Evolutionary conservation across 2,113 vertebrate species (phyloP).

Genomic region (Pseudopodoces humilis): DNA sequence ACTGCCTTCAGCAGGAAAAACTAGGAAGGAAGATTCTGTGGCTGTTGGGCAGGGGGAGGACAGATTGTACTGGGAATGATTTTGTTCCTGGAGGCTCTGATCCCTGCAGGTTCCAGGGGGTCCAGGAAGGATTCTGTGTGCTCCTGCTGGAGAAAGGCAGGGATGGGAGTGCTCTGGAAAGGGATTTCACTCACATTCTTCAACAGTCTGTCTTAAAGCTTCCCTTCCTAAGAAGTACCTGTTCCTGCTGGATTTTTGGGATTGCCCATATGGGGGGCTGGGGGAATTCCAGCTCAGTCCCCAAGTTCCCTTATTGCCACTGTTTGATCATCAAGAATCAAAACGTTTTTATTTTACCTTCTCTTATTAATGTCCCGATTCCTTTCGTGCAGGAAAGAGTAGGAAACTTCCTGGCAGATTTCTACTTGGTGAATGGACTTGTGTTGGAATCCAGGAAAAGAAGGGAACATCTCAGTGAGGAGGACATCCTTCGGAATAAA

Average conservation of each 20-base stretch:
- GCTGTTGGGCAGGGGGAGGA: neutral
- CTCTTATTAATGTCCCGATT: neutral
- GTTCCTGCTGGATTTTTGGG: neutral
- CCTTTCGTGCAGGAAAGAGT: conserved; percentile 87
- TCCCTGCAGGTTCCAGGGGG: neutral
- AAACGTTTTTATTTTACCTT: neutral
- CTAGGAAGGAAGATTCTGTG: rapidly evolving
- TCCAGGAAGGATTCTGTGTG: neutral
- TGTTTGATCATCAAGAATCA: neutral
- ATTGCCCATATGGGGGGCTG: rapidly evolving
- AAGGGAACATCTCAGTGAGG: conserved; percentile 95
- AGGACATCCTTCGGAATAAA: conserved; percentile 98
- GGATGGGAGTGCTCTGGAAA: neutral
- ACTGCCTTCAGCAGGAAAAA: neutral
- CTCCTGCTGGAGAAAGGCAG: neutral
- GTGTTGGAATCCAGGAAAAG: conserved; percentile 96
- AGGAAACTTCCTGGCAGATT: conserved; percentile 96
- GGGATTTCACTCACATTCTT: neutral
- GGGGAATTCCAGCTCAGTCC: neutral
- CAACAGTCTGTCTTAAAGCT: neutral
- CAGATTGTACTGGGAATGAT: rapidly evolving
- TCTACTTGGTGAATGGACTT: conserved; percentile 95
- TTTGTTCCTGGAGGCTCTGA: neutral
- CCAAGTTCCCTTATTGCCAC: rapidly evolving
- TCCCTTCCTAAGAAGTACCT: neutral